Base-by-base conservation (phyloP, 1,140 invertebrate genomes). In the Hyles vespertilio region DNA sequence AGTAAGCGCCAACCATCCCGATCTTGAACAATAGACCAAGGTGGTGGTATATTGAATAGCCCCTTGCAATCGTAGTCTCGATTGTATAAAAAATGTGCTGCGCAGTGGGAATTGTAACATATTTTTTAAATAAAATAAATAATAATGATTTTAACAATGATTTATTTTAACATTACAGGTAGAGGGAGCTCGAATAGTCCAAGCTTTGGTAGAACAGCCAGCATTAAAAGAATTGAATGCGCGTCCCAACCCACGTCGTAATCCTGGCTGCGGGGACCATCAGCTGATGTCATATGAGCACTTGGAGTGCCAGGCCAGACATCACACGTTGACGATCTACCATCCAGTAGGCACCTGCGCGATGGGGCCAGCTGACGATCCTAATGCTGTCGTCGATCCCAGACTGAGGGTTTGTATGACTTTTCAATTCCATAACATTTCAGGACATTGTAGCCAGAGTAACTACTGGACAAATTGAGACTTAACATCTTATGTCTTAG, bases 161-260 rank as follows among this genome's bases (percentile, higher is more conserved):
- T 2, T 5, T 8, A 40, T 40, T 40, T 34, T n/a, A 22, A 22
- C 22, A 59, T 79, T 84, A 60, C 73, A 94, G 93, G 87, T 93
- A 0, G 94, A 96, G 83, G 95, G 94, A 0, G 92, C 92, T 0
- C 94, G 94, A 77, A 90, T 96, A 59, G 91, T 90, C 0, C 87
- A 95, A 51, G 86, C 83, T 0, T 67, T 96, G 32, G 90, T 90
- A 2, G 80, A 92, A 59, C 94, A 95, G 0, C 81, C 88, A 12
- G 91, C 92, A 0, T 92, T 97, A 89, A 81, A 84, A 56, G 79
- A 88, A 34, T 84, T 95, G 5, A 93, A 94, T 6, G 89, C 92
- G 0, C 90, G 90, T 8, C 82, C 93, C 2, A 94, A 94, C 66
- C 89, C 90, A 3, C 90, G 92, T 51, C 78, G 87, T 11, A 91